Conservation (phyloP, 2,888 invertebrate genomes). For the Brachyptera risi region DNA sequence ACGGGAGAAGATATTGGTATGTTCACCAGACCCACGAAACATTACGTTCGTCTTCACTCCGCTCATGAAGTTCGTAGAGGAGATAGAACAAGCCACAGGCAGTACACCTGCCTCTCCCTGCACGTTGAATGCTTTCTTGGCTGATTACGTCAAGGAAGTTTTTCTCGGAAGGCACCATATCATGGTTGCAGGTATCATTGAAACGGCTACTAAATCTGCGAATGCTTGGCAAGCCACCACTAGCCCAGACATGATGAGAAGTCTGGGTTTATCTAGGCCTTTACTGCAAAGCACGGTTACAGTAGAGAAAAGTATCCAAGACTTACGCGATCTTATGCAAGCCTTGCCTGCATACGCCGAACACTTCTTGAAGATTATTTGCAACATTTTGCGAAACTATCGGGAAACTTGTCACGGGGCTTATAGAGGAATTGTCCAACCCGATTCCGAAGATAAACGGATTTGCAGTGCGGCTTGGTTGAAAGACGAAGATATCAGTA, state of each 20-base stretch:
- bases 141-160: constrained; percentile 81
- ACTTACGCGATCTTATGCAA: constrained; percentile 63
- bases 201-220: constrained; percentile 66
- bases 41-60: constrained; percentile 77
- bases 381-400: constrained; percentile 66
- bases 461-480: constrained; percentile 86
- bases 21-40: constrained; percentile 68
- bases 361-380: constrained; percentile 67
- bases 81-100: constrained; percentile 68
- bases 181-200: constrained; percentile 60
- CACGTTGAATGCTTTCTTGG: constrained; percentile 76
- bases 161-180: constrained; percentile 75
- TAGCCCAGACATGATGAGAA: constrained; percentile 62
- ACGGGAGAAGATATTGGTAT: constrained; percentile 64
- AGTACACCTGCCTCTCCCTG: constrained; percentile 52
- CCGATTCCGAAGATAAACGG: constrained; percentile 70
- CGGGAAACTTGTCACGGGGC: constrained; percentile 69
- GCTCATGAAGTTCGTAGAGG: constrained; percentile 75
- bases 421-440: constrained; percentile 71
- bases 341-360: constrained; percentile 71
- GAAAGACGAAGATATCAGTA: constrained; percentile 90
- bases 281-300: constrained; percentile 68
- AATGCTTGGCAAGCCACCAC: constrained; percentile 77
- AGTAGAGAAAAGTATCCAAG: constrained; percentile 62
- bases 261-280: constrained; percentile 59